A percentile compares a stretch with the other conserved stretches of the same genome.
phyloP scores from a whole-genome alignment of 2,888 invertebrate genomes.

The Acleris laterana region DNA sequence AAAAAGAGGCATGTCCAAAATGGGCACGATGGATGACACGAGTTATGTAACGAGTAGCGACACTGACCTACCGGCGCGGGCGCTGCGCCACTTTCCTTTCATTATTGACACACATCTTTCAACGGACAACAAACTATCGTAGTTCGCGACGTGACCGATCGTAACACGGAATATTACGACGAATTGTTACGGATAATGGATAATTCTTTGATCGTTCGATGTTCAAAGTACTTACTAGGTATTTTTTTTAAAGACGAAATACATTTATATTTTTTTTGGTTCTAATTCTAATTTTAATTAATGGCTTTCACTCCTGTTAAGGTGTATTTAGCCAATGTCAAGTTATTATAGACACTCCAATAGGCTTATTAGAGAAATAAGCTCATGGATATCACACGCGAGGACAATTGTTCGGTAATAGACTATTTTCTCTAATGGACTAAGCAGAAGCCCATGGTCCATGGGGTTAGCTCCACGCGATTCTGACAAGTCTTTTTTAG shows the following conservation, averaged over 20 bases:
- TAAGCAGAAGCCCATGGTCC: too few relatives aligned
- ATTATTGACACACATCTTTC: conserved; percentile 80
- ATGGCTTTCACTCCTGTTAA: too few relatives aligned
- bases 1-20: conserved; percentile 54
- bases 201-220: not conserved
- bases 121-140: conserved; percentile 62
- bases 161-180: conserved; percentile 39
- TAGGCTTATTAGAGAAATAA: too few relatives aligned
- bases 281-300: too few relatives aligned
- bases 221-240: not conserved
- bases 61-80: conserved; percentile 78
- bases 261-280: not conserved
- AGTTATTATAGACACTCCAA: too few relatives aligned
- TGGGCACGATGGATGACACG: conserved; percentile 70
- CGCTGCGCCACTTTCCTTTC: conserved; percentile 80
- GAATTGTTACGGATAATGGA: not conserved
- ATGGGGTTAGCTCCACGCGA: too few relatives aligned
- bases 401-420: too few relatives aligned
- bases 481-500: too few relatives aligned
- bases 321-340: too few relatives aligned
- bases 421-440: too few relatives aligned
- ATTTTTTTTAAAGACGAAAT: too few relatives aligned
- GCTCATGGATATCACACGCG: too few relatives aligned
- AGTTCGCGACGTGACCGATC: conserved; percentile 57
- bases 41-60: conserved; percentile 76